Evolutionary conservation across 2,113 vertebrate species (phyloP).

Genomic region (Caracal caracal): DNA sequence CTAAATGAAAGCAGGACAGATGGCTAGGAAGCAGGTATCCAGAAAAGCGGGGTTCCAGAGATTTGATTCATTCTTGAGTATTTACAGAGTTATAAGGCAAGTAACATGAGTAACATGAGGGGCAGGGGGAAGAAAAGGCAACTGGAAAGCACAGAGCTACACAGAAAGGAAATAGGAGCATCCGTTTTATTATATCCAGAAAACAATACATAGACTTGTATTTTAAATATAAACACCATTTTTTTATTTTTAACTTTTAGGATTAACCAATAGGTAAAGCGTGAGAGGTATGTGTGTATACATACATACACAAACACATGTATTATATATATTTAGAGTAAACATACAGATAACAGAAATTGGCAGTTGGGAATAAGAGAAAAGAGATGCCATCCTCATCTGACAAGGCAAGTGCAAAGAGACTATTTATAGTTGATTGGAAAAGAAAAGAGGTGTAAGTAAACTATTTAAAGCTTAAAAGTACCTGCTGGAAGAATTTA

Average conservation of each 20-base stretch:
- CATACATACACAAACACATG: not conserved
- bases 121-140: not conserved
- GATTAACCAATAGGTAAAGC: not conserved
- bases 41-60: not conserved
- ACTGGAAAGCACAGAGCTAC: not conserved
- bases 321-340: not conserved
- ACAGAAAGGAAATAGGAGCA: not conserved
- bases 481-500: not conserved
- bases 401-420: not conserved
- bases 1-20: not conserved
- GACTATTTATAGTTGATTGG: not conserved
- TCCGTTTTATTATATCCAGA: not conserved
- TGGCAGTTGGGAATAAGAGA: not conserved
- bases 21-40: not conserved
- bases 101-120: not conserved
- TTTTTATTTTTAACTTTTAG: not conserved
- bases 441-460: not conserved
- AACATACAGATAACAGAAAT: not conserved
- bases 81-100: not conserved
- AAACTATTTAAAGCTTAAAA: not conserved
- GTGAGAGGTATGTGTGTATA: not conserved
- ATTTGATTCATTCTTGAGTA: not conserved
- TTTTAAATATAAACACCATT: not conserved
- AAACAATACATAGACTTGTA: not conserved
- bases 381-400: not conserved